Conservation (phyloP, 2,797 vertebrate genomes). For the Muraenolepis orangiensis region DNA sequence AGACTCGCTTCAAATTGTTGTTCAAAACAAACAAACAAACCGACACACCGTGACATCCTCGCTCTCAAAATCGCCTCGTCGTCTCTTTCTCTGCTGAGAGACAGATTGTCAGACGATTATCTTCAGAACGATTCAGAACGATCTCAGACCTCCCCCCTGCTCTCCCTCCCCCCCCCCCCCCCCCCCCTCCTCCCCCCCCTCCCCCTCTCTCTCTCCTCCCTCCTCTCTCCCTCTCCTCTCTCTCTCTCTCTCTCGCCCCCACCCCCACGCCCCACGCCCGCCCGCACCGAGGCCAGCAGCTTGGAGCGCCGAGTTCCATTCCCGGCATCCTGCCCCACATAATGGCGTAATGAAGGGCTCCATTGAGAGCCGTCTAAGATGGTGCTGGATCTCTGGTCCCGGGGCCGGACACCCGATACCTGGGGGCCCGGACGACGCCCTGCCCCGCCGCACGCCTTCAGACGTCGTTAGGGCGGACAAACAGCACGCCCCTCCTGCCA, state of each 20-base stretch:
- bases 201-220: not conserved
- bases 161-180: not conserved
- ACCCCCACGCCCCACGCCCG: not conserved
- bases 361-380: conserved; percentile 40
- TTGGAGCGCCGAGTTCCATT: conserved; percentile 29
- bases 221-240: not conserved
- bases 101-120: conserved; percentile 35
- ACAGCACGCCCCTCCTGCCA: conserved; percentile 68
- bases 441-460: conserved; percentile 66
- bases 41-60: conserved; percentile 10
- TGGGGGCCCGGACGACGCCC: conserved; percentile 53
- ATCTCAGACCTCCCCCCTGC: not conserved
- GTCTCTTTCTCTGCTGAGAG: conserved; percentile 5
- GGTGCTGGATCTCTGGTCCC: conserved; percentile 43
- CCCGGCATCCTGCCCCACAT: conserved; percentile 29
- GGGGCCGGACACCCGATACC: conserved; percentile 59
- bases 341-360: conserved; percentile 47
- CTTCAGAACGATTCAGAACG: conserved; percentile 23
- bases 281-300: not conserved
- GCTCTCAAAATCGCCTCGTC: conserved; percentile 17
- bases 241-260: no score
- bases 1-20: conserved; percentile 17
- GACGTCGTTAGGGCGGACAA: conserved; percentile 69
- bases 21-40: not conserved
- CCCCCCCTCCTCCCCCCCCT: not conserved